Percentiles rank a stretch among this genome's conserved stretches.
phyloP scores from a whole-genome alignment of 2,113 vertebrate genomes.

The Hepsetus odoe region DNA sequence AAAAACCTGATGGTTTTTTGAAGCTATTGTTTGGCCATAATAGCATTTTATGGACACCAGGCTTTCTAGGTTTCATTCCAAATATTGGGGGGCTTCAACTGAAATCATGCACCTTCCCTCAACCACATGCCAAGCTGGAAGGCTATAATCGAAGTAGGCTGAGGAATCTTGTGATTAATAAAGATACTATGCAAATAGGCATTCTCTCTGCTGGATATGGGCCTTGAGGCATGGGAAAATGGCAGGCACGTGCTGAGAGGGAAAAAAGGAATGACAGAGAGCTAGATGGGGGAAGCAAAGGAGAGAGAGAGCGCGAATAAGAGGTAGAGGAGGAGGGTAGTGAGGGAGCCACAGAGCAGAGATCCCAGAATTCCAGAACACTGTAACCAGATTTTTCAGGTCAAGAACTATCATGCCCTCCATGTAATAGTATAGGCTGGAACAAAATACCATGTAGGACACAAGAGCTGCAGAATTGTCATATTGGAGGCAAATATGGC shows the following conservation, averaged over 20 bases:
- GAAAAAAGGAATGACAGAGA: conserved; percentile 36
- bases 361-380: neutral
- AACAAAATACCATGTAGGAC: no score
- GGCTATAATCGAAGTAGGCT: conserved; percentile 6
- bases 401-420: neutral
- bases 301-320: conserved; percentile 5
- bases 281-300: conserved; percentile 15
- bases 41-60: neutral
- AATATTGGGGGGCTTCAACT: conserved; percentile 2
- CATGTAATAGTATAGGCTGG: no score
- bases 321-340: neutral
- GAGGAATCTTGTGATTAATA: conserved; percentile 54
- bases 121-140: conserved; percentile 19
- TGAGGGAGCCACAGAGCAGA: neutral
- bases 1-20: neutral
- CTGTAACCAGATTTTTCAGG: neutral
- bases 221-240: conserved; percentile 41
- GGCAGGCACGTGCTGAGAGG: conserved; percentile 46
- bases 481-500: no score
- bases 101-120: conserved; percentile 9
- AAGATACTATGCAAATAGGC: conserved; percentile 53
- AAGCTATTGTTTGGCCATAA: neutral
- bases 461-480: no score
- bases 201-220: conserved; percentile 39
- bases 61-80: neutral